phyloP scores from a whole-genome alignment of 2,797 vertebrate species.

The Pelobates cultripes region DNA sequence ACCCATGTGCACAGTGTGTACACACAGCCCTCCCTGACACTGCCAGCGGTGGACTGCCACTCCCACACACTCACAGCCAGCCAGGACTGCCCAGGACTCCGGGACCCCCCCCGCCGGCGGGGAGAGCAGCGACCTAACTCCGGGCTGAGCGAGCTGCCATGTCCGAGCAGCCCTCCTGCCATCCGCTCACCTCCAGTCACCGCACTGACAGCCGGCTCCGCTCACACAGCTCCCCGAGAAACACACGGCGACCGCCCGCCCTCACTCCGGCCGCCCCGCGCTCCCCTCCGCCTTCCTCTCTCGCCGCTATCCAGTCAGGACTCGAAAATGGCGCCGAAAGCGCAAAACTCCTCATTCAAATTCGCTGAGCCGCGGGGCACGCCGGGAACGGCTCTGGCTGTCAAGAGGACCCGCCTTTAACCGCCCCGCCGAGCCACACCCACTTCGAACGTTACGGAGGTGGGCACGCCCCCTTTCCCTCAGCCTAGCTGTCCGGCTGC shows the following conservation, averaged over 20 bases:
- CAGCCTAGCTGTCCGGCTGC: neutral
- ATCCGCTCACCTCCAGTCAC: too few species aligned
- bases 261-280: neutral
- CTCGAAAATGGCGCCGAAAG: slow-evolving; percentile 99
- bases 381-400: slow-evolving; percentile 69
- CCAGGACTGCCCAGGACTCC: too few species aligned
- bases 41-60: neutral
- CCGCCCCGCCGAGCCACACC: neutral
- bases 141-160: too few species aligned
- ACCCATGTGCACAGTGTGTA: slow-evolving; percentile 7
- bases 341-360: slow-evolving; percentile 95
- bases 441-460: neutral
- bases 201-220: too few species aligned
- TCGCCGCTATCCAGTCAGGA: slow-evolving; percentile 80
- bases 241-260: too few species aligned
- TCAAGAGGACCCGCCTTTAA: slow-evolving; percentile 43
- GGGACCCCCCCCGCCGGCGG: too few species aligned
- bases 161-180: too few species aligned
- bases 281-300: slow-evolving; percentile 60
- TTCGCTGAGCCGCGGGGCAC: slow-evolving; percentile 87
- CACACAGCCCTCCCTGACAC: neutral
- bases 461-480: slow-evolving; percentile 27
- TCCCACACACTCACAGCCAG: too few species aligned
- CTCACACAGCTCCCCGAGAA: too few species aligned
- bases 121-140: too few species aligned